Percentiles rank a stretch among this genome's conserved stretches.
Evolutionary conservation across 2,888 invertebrate genomes (phyloP).

Genomic region (Cactoblastis cactorum): DNA sequence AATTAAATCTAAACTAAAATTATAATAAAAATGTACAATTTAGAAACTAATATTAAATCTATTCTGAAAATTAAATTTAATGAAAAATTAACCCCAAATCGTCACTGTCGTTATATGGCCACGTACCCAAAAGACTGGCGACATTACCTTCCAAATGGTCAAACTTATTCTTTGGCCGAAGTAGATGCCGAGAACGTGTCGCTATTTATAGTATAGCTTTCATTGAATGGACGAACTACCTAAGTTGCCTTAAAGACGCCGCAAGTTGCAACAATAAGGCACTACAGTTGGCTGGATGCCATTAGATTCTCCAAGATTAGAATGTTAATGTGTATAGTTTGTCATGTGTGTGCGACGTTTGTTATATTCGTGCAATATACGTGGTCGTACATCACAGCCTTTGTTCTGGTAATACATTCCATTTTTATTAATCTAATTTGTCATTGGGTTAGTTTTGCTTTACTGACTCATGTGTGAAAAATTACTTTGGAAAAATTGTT

Average conservation of each 20-base stretch:
- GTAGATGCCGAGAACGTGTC: too few species aligned
- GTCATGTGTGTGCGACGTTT: slow-evolving; percentile 29
- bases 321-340: slow-evolving; percentile 42
- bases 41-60: too few species aligned
- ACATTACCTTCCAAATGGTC: too few species aligned
- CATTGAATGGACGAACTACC: neutral
- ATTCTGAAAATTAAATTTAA: too few species aligned
- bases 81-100: too few species aligned
- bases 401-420: neutral
- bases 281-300: slow-evolving; percentile 42
- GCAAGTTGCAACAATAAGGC: slow-evolving; percentile 37
- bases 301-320: slow-evolving; percentile 45
- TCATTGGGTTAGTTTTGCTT: neutral
- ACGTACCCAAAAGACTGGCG: too few species aligned
- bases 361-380: slow-evolving; percentile 13
- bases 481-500: too few species aligned
- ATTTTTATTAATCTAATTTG: neutral
- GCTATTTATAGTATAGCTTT: neutral
- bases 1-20: too few species aligned
- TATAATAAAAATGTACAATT: too few species aligned
- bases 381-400: neutral
- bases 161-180: too few species aligned
- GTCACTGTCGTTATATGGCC: too few species aligned
- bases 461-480: too few species aligned
- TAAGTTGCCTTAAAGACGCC: slow-evolving; percentile 12